These are phyloP conservation scores for Polyodon spathula DNA, from an alignment of 2,113 vertebrate genomes.

Conservation along the genomic window DNA sequence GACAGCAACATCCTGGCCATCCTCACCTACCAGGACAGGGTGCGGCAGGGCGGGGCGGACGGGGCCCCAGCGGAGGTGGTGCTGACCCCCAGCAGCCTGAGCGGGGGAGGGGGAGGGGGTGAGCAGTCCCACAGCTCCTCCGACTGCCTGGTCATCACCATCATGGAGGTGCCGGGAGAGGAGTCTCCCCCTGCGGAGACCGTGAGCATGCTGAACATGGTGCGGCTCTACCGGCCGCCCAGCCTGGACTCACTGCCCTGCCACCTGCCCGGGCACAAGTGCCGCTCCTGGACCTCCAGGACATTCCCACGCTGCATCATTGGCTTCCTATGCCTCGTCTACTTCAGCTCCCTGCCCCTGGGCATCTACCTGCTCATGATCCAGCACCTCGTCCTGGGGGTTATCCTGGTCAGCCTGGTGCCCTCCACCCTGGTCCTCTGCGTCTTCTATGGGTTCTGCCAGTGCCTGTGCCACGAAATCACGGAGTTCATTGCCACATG, in stretches of 20 bases:
- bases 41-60: slow-evolving; percentile 24
- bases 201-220: slow-evolving; percentile 60
- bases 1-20: slow-evolving; percentile 59
- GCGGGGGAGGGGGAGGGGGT: slow-evolving; percentile 24
- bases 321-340: slow-evolving; percentile 70
- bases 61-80: slow-evolving; percentile 57
- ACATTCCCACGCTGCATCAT: slow-evolving; percentile 64
- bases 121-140: slow-evolving; percentile 47
- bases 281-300: slow-evolving; percentile 52
- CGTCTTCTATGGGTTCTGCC: slow-evolving; percentile 70
- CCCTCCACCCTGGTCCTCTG: slow-evolving; percentile 75
- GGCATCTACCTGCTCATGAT: slow-evolving; percentile 83
- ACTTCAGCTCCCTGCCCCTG: slow-evolving; percentile 75
- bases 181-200: slow-evolving; percentile 55
- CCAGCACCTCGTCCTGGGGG: slow-evolving; percentile 64
- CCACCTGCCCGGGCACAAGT: slow-evolving; percentile 52
- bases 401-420: slow-evolving; percentile 73
- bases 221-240: slow-evolving; percentile 58
- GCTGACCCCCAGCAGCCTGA: slow-evolving; percentile 60
- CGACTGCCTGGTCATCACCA: slow-evolving; percentile 75
- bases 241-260: slow-evolving; percentile 60
- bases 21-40: slow-evolving; percentile 48
- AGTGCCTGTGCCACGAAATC: slow-evolving; percentile 72
- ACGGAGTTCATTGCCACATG: slow-evolving; percentile 53
- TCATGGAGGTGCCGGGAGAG: slow-evolving; percentile 71